Percentiles rank a stretch among this genome's conserved stretches.
These are phyloP conservation scores for Aphaenogaster floridana DNA, from an alignment of 1,140 invertebrate genomes.

Conservation along the genomic window DNA sequence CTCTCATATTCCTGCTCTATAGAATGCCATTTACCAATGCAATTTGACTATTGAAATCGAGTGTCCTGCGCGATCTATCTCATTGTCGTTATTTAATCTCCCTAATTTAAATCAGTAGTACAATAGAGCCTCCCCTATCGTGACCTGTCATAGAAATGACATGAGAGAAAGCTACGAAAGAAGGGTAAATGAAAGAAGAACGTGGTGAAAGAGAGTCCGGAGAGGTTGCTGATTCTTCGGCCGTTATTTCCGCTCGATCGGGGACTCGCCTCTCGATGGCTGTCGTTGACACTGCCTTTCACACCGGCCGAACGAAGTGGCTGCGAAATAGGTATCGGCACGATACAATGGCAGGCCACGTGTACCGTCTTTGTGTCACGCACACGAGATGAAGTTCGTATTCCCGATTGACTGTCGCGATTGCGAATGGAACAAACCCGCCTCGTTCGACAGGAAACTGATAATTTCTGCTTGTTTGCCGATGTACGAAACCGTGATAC, in stretches of 20 bases:
- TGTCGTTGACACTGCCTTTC: constrained; percentile 71
- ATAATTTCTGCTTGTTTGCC: constrained; percentile 31
- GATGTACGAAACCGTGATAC: neutral
- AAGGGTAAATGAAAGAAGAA: constrained; percentile 31
- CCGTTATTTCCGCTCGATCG: constrained; percentile 76
- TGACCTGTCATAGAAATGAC: neutral
- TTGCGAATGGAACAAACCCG: constrained; percentile 30
- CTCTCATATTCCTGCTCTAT: neutral
- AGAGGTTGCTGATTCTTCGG: constrained; percentile 70
- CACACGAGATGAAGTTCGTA: constrained; percentile 22
- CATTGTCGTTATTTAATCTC: constrained; percentile 42
- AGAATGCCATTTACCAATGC: neutral
- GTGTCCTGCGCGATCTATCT: neutral
- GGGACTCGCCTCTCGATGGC: constrained; percentile 49
- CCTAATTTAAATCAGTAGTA: constrained; percentile 24
- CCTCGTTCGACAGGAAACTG: constrained; percentile 41
- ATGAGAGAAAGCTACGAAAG: neutral
- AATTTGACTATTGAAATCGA: constrained; percentile 2
- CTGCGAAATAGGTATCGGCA: constrained; percentile 57
- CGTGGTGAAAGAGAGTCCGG: neutral
- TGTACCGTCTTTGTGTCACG: constrained; percentile 38
- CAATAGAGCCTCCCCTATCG: neutral
- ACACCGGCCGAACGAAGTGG: constrained; percentile 10
- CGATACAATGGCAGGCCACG: constrained; percentile 65
- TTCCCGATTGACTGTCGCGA: constrained; percentile 38